phyloP scores from a whole-genome alignment of 2,113 vertebrate genomes.

The Mastomys natalensis region DNA sequence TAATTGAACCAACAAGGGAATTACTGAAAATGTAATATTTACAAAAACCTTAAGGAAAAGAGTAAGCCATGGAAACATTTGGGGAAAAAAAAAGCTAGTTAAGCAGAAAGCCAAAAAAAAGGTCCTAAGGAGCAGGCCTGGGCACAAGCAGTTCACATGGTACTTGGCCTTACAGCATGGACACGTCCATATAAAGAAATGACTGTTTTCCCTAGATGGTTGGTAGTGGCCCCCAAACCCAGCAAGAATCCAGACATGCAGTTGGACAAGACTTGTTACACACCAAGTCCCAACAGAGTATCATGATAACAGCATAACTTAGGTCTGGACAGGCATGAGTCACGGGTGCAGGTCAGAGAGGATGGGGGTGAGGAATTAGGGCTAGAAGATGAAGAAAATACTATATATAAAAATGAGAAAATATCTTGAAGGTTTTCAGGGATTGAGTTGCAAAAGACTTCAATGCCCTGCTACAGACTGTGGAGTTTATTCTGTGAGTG shows the following conservation, averaged over 20 bases:
- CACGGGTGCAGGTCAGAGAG: not conserved
- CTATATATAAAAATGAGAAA: not conserved
- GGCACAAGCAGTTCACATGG: not conserved
- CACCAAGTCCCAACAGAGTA: not conserved
- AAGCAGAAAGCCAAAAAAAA: not conserved
- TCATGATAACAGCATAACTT: not conserved
- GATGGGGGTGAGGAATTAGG: not conserved
- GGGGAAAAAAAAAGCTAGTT: not conserved
- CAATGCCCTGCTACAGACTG: not conserved
- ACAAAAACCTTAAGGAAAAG: not conserved
- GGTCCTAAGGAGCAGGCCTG: not conserved
- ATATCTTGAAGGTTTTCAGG: not conserved
- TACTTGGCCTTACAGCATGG: not conserved
- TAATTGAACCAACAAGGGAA: not conserved
- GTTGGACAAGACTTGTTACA: not conserved
- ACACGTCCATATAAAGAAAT: not conserved
- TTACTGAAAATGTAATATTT: not conserved
- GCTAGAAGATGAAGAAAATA: not conserved
- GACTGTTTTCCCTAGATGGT: not conserved
- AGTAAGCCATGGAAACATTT: not conserved
- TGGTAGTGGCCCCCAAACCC: not conserved
- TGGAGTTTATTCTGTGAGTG: not conserved
- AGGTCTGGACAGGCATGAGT: not conserved
- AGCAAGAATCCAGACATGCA: not conserved
- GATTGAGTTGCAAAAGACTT: not conserved